A percentile compares a stretch with the other conserved stretches of the same genome.
These are phyloP conservation scores for Trachelus tabidus DNA, from an alignment of 2,888 invertebrate species.

Conservation along the genomic window DNA sequence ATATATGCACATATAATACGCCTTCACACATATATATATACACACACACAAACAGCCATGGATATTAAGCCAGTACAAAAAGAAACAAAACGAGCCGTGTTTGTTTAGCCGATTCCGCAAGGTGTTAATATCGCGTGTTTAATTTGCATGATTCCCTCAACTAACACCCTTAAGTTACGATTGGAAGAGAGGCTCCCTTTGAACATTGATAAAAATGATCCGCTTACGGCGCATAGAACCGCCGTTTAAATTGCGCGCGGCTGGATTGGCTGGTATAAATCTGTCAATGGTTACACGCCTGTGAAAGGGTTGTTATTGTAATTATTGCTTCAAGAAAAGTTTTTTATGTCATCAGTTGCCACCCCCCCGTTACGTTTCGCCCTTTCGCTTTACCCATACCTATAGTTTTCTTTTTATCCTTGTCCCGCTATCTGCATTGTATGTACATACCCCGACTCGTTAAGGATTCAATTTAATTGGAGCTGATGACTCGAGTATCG, in stretches of 20 bases:
- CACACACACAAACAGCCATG: not conserved
- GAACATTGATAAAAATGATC: not conserved
- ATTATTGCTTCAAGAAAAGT: not conserved
- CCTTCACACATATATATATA: not conserved
- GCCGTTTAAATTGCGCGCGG: not conserved
- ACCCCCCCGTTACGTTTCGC: not conserved
- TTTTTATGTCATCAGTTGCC: not conserved
- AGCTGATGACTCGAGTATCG: not conserved
- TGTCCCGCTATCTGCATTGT: not conserved
- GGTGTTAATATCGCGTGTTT: slow-evolving; percentile 5
- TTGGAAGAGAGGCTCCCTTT: not conserved
- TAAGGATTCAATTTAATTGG: not conserved
- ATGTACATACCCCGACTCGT: not conserved
- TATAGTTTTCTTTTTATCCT: not conserved
- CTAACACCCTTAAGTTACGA: not conserved
- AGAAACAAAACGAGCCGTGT: not conserved
- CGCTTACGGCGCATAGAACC: not conserved
- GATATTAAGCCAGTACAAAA: slow-evolving; percentile 3
- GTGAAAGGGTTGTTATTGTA: not conserved
- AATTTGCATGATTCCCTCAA: not conserved
- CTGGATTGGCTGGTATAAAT: not conserved
- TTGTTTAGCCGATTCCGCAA: not conserved
- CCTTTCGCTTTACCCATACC: not conserved
- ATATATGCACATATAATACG: not conserved
- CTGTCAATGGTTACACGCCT: not conserved